phyloP scores from a whole-genome alignment of 2,113 vertebrate genomes.

The Coracopsis vasa region DNA sequence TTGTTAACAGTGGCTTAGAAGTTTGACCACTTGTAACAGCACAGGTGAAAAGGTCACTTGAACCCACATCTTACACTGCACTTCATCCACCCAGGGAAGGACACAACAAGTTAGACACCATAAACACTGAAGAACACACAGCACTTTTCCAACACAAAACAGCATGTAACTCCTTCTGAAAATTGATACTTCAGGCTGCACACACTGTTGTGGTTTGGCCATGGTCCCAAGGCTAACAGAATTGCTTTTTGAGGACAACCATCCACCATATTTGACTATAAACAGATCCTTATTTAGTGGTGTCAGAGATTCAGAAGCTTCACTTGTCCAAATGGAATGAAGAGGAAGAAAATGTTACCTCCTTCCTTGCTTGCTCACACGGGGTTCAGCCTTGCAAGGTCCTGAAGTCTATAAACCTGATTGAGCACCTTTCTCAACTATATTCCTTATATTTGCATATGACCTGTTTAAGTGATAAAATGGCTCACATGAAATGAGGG shows the following conservation, averaged over 20 bases:
- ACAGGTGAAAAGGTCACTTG: background rate
- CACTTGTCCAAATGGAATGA: accelerated
- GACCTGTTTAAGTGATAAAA: background rate
- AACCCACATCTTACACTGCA: background rate
- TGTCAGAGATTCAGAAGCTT: background rate
- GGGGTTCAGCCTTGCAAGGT: background rate
- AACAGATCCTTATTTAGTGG: background rate
- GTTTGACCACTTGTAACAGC: background rate
- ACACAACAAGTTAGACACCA: background rate
- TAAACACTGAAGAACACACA: accelerated
- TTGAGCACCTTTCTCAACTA: background rate
- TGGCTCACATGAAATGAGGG: background rate
- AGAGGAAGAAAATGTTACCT: background rate
- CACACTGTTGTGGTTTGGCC: background rate
- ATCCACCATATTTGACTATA: background rate
- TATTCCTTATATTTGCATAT: background rate
- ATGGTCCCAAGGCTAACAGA: background rate
- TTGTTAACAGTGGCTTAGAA: background rate
- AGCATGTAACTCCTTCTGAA: background rate
- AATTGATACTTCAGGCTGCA: background rate
- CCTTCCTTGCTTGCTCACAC: background rate
- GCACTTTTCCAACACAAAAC: background rate
- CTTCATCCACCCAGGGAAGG: background rate
- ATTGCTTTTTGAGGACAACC: background rate
- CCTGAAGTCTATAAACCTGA: background rate